Evolutionary conservation across 2,888 invertebrate species (phyloP).

Genomic region (Meliscaeva auricollis): DNA sequence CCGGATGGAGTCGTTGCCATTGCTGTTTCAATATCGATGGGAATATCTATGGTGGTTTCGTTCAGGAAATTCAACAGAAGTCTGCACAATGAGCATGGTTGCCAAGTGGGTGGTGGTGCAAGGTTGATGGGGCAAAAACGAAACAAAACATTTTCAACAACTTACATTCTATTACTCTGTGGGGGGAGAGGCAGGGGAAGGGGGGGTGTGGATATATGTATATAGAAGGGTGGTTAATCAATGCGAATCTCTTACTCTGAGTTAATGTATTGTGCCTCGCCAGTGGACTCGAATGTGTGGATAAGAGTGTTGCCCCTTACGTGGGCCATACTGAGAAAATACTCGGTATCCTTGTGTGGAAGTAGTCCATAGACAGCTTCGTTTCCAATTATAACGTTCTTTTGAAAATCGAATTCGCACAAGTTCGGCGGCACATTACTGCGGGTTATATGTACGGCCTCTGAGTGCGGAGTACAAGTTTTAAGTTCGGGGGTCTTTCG

Average conservation of each 20-base stretch:
- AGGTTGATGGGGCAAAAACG: slow-evolving; percentile 26
- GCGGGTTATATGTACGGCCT: slow-evolving; percentile 83
- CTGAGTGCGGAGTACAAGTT: slow-evolving; percentile 82
- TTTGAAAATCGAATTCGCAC: slow-evolving; percentile 83
- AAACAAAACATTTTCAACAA: slow-evolving; percentile 63
- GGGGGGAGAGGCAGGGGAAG: too few species aligned
- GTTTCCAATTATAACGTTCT: slow-evolving; percentile 83
- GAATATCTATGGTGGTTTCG: slow-evolving; percentile 83
- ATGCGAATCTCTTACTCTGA: slow-evolving; percentile 80
- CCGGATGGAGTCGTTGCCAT: slow-evolving; percentile 81
- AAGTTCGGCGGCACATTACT: slow-evolving; percentile 84
- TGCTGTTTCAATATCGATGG: slow-evolving; percentile 83
- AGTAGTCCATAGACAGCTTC: slow-evolving; percentile 83
- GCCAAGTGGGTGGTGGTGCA: slow-evolving; percentile 4
- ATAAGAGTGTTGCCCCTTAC: slow-evolving; percentile 83
- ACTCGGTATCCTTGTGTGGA: slow-evolving; percentile 82
- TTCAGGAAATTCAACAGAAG: slow-evolving; percentile 81
- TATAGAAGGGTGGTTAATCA: slow-evolving; percentile 28
- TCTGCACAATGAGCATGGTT: slow-evolving; percentile 75
- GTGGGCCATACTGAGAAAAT: slow-evolving; percentile 82
- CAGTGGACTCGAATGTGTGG: slow-evolving; percentile 84
- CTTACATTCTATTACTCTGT: slow-evolving; percentile 50
- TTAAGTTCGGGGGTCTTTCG: slow-evolving; percentile 83
- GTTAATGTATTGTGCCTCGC: slow-evolving; percentile 83
- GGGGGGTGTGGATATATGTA: background rate